Conservation (phyloP, 92 coral and sea anemone species). For the Micromussa lordhowensis region DNA sequence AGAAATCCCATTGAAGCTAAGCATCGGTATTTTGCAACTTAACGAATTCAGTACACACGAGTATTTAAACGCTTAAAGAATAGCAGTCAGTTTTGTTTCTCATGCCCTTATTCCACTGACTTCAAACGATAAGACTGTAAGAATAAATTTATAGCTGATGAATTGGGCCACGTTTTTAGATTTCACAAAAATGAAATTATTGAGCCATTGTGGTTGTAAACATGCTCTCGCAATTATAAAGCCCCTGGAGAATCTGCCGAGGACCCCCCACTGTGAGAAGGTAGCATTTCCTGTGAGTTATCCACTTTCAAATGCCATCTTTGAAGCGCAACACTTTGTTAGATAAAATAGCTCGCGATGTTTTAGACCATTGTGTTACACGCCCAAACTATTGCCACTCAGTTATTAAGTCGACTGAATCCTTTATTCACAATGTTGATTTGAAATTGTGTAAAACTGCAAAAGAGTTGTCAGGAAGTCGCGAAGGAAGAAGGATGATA, state of each 20-base stretch:
- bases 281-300: not conserved
- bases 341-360: not conserved
- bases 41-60: not conserved
- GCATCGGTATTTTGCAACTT: not conserved
- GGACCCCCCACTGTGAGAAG: not conserved
- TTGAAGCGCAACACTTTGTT: not conserved
- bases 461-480: not conserved
- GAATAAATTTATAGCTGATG: conserved; percentile 7
- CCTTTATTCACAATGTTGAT: not conserved
- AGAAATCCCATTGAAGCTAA: not conserved
- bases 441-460: not conserved
- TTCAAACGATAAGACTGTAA: too few species aligned
- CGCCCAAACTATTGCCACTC: not conserved
- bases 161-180: not conserved
- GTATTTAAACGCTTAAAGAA: not conserved
- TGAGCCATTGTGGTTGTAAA: not conserved
- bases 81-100: not conserved
- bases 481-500: not conserved
- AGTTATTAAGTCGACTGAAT: too few species aligned
- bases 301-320: not conserved
- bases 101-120: not conserved
- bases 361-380: not conserved
- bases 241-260: conserved; percentile 8
- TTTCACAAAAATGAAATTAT: not conserved
- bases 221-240: not conserved